phyloP scores from a whole-genome alignment of 2,797 vertebrate genomes.

The Falco novaeseelandiae region DNA sequence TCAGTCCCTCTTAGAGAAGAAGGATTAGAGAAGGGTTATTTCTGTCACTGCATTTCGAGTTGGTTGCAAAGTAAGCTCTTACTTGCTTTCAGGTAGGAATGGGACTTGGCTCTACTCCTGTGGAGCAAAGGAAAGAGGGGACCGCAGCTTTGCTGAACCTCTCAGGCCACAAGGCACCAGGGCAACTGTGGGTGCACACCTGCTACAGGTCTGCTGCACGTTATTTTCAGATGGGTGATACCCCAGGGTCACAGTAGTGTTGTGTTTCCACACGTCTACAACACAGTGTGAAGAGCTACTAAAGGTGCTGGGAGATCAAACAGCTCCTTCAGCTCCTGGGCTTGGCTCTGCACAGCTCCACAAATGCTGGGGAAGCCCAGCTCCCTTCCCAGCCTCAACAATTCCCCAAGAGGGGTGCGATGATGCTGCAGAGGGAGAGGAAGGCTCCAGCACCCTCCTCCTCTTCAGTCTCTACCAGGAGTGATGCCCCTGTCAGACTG shows the following conservation, averaged over 20 bases:
- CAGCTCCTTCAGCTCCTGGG: not conserved
- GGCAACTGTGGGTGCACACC: not conserved
- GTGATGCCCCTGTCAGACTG: not conserved
- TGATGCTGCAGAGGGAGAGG: not conserved
- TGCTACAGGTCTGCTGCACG: not conserved
- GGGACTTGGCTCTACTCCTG: not conserved
- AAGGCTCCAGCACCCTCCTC: not conserved
- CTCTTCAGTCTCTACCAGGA: not conserved
- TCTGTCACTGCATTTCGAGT: not conserved
- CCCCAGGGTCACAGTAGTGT: not conserved
- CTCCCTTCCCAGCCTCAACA: not conserved
- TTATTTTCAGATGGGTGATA: not conserved
- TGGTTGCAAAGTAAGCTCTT: not conserved
- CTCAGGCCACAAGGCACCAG: not conserved
- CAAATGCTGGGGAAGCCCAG: not conserved
- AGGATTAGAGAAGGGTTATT: not conserved
- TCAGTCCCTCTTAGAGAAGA: not conserved
- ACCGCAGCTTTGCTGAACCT: not conserved
- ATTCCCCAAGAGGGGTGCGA: rapidly evolving
- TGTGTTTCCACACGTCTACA: not conserved
- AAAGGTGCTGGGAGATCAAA: not conserved
- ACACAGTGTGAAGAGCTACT: not conserved
- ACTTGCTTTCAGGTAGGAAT: not conserved
- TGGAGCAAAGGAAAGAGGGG: not conserved
- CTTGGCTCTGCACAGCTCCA: not conserved